A percentile compares a stretch with the other conserved stretches of the same genome.
These are phyloP conservation scores for Argopecten irradians DNA, from an alignment of 1,140 invertebrate species.

Conservation along the genomic window DNA sequence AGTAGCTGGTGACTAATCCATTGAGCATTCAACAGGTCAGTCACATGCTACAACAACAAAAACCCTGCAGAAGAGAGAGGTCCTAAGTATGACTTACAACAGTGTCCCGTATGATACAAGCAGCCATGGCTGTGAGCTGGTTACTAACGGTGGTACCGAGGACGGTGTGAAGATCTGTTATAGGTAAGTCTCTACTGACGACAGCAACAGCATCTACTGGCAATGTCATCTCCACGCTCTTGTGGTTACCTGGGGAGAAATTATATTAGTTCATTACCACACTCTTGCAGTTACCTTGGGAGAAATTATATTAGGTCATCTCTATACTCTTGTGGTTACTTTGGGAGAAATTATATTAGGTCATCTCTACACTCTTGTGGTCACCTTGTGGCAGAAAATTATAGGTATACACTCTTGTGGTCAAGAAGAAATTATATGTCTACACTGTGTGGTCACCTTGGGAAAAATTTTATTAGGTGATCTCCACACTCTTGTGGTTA, in stretches of 20 bases:
- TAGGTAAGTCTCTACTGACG: slow-evolving; percentile 77
- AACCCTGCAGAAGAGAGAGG: neutral
- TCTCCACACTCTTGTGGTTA: slow-evolving; percentile 71
- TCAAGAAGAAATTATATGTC: neutral
- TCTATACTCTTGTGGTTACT: neutral
- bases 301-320: no score
- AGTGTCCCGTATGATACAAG: slow-evolving; percentile 56
- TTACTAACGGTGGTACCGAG: slow-evolving; percentile 56
- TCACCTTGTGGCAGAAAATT: no score
- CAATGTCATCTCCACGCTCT: slow-evolving; percentile 68
- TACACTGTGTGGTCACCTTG: neutral
- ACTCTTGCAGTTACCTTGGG: neutral
- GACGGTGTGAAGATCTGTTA: slow-evolving; percentile 51
- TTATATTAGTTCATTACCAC: slow-evolving; percentile 31
- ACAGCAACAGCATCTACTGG: slow-evolving; percentile 83
- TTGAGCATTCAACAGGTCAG: neutral
- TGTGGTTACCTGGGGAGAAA: slow-evolving; percentile 76
- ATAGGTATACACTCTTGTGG: neutral
- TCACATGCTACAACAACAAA: neutral
- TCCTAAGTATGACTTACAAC: slow-evolving; percentile 65
- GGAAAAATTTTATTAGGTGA: slow-evolving; percentile 29
- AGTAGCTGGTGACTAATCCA: neutral
- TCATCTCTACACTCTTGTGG: neutral
- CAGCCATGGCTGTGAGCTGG: slow-evolving; percentile 65
- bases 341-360: no score